Conservation (phyloP, 2,888 invertebrate species). For the Tetragnatha montana region DNA sequence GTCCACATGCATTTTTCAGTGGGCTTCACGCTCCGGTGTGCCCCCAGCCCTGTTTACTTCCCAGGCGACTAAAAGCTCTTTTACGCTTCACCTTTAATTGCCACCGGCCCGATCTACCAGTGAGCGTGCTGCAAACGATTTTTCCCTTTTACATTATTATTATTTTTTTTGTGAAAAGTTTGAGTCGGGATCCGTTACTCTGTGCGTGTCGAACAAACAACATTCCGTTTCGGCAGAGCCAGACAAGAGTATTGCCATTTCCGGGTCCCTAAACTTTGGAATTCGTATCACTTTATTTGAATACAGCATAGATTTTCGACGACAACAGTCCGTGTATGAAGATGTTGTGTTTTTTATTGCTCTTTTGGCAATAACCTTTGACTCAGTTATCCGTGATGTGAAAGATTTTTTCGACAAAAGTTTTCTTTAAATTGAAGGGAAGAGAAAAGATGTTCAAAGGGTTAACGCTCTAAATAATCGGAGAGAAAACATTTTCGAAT, state of each 20-base stretch:
- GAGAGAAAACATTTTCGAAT: neutral
- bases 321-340: neutral
- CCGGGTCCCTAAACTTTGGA: slow-evolving; percentile 41
- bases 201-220: slow-evolving; percentile 37
- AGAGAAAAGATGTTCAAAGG: neutral
- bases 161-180: slow-evolving; percentile 17
- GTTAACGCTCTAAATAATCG: neutral
- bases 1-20: slow-evolving; percentile 65
- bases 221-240: slow-evolving; percentile 36
- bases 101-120: slow-evolving; percentile 18
- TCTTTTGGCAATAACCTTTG: slow-evolving; percentile 14
- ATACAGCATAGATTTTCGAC: slow-evolving; percentile 35
- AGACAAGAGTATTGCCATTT: slow-evolving; percentile 35
- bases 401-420: slow-evolving; percentile 6
- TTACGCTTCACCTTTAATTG: slow-evolving; percentile 33
- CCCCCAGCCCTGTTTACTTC: slow-evolving; percentile 32
- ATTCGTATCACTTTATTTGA: slow-evolving; percentile 14
- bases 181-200: slow-evolving; percentile 15
- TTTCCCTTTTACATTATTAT: neutral
- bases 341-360: neutral
- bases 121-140: slow-evolving; percentile 40
- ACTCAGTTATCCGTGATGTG: slow-evolving; percentile 4
- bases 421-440: slow-evolving; percentile 18
- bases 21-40: slow-evolving; percentile 53
- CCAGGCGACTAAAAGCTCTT: slow-evolving; percentile 50